These are phyloP conservation scores for Nibea coibor DNA, from an alignment of 2,113 vertebrate genomes.

Conservation along the genomic window DNA sequence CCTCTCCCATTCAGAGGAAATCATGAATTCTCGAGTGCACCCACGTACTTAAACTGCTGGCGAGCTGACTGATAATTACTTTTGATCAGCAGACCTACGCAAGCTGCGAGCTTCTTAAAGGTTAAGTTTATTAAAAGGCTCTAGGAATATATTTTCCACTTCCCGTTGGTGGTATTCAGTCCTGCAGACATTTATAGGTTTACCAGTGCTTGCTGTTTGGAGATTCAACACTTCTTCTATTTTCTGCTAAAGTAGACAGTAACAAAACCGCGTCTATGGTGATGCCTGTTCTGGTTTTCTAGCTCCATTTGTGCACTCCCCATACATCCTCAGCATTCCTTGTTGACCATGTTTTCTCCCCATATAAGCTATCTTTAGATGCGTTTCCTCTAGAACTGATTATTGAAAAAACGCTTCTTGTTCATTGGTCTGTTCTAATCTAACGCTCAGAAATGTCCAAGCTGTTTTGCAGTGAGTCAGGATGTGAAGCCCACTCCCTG, in stretches of 20 bases:
- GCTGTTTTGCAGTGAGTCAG: background rate
- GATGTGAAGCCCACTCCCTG: background rate
- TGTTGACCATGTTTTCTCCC: background rate
- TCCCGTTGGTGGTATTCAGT: background rate
- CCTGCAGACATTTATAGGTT: background rate
- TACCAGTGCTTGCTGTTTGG: background rate
- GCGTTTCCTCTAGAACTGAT: background rate
- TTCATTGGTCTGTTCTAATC: background rate
- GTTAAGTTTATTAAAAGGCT: background rate
- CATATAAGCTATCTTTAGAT: background rate
- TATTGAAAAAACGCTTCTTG: background rate
- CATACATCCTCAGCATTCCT: background rate
- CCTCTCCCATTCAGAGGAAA: conserved; percentile 6
- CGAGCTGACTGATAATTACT: background rate
- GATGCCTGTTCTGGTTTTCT: background rate
- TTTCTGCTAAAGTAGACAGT: background rate
- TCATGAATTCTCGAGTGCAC: background rate
- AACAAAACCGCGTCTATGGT: background rate
- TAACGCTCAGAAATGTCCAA: background rate
- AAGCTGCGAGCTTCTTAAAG: background rate
- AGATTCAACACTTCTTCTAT: background rate
- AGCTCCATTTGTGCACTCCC: background rate
- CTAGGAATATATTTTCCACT: background rate
- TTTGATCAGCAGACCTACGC: background rate
- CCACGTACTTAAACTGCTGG: background rate